A percentile compares a stretch with the other conserved stretches of the same genome.
Conservation (phyloP, 1,140 invertebrate species). For the Drosophila parabipectinata region DNA sequence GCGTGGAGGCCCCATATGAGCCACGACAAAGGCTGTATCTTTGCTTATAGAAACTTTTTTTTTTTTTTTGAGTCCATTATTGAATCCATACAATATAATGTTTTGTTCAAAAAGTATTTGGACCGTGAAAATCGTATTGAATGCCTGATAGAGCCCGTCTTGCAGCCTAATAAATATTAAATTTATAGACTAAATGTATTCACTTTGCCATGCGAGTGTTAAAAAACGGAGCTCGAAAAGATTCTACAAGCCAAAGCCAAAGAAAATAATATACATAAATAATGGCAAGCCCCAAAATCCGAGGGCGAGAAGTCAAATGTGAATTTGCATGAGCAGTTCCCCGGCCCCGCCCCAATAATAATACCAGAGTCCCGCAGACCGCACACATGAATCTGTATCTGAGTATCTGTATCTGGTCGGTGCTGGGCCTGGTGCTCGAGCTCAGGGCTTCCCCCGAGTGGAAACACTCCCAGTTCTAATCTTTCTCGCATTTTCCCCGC, state of each 20-base stretch:
- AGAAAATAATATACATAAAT: conserved; percentile 48
- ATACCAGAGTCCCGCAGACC: conserved; percentile 53
- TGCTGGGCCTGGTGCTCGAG: not conserved
- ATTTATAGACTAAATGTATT: conserved; percentile 77
- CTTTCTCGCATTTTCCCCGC: conserved; percentile 58
- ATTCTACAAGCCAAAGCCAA: conserved; percentile 3
- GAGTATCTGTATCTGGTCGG: conserved; percentile 24
- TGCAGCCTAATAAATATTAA: conserved; percentile 56
- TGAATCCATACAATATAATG: not conserved
- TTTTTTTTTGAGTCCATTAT: too few species aligned
- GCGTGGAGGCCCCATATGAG: too few species aligned
- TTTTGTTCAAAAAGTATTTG: conserved; percentile 26
- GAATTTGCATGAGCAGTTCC: conserved; percentile 55
- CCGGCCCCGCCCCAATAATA: conserved; percentile 48
- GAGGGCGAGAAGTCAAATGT: conserved; percentile 71
- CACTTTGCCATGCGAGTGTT: conserved; percentile 62
- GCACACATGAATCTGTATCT: conserved; percentile 12
- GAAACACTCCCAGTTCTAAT: conserved; percentile 43
- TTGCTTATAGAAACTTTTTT: too few species aligned
- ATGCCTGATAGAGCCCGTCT: conserved; percentile 21
- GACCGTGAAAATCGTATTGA: conserved; percentile 28
- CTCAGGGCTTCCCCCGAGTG: not conserved
- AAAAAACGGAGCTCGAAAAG: conserved; percentile 1
- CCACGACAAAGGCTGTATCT: too few species aligned
- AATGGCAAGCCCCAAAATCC: conserved; percentile 35